Percentiles rank a stretch among this genome's conserved stretches.
These are phyloP conservation scores for Wiebesia pumilae DNA, from an alignment of 1,140 invertebrate genomes.

Conservation along the genomic window DNA sequence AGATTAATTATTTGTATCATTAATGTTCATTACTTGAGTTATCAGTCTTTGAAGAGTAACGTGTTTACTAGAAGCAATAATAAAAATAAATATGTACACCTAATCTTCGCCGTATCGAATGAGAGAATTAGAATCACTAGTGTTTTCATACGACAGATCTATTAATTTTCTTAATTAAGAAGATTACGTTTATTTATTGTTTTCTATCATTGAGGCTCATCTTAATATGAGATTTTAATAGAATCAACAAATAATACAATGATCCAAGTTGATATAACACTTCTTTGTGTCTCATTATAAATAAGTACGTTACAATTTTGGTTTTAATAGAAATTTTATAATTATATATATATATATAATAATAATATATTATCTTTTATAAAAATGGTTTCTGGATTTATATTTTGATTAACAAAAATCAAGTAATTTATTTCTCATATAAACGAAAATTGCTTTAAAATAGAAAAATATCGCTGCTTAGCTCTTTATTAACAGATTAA, in stretches of 20 bases:
- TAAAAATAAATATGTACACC: constrained; percentile 9
- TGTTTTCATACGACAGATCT: background rate
- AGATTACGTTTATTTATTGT: background rate
- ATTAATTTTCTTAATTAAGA: constrained; percentile 31
- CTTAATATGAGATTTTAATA: background rate
- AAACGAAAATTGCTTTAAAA: too few relatives aligned
- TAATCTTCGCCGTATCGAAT: background rate
- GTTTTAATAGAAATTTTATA: too few relatives aligned
- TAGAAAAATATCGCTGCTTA: too few relatives aligned
- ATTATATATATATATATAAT: too few relatives aligned
- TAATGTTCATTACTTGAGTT: background rate
- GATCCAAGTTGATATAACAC: background rate
- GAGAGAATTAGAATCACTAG: constrained; percentile 18
- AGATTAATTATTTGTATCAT: constrained; percentile 27
- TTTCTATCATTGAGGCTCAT: background rate
- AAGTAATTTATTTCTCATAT: too few relatives aligned
- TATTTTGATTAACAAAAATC: too few relatives aligned
- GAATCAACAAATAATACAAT: background rate
- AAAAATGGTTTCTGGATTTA: too few relatives aligned
- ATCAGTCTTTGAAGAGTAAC: background rate
- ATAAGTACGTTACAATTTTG: background rate
- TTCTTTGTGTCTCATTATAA: too few relatives aligned
- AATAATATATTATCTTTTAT: too few relatives aligned
- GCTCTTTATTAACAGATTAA: too few relatives aligned
- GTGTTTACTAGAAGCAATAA: background rate